Base-by-base conservation (phyloP, 1,140 invertebrate species). In the Bombus balteatus region DNA sequence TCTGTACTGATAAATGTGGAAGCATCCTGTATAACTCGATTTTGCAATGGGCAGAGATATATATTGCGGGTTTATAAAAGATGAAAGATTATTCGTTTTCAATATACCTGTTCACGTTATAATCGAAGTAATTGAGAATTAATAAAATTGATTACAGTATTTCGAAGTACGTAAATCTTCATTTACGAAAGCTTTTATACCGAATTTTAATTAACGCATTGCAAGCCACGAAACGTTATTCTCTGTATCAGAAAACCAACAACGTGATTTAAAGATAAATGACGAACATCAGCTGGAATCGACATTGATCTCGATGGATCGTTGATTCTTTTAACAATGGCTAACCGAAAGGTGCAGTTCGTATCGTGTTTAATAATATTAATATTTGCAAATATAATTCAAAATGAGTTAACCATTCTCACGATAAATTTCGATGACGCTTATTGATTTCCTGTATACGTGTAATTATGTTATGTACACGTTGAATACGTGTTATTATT, bases 211-310 rank as follows among this genome's bases (percentile, higher is more conserved):
- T 32, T 47, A 74, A 74, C 18, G 6, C 32, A 25, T 74, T 18
- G 41, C 9, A 9, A 62, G 22, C 18, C 72, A 3, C 39, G 4
- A 47, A 41, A 47, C 18, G 41, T 53, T 39, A 5, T 39, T 28
- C 28, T 12, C 6, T 3, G 47, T 13, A 22, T 28, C 5, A 39
- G 37, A 22, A 53, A 22, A 53, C 18, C 5, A 8, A 22, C 47
- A 22, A 53, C 18, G 28, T 37, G 47, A 59, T 59, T 57, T 25
- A 41, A 68, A 76, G 34, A 34, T 10, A 68, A 76, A 83, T 57
- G 37, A 37, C 25, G 47, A 75, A 53, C 25, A 71, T 32, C 25
- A 53, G 89, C 86, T 89, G 76, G 32, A 80, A 76, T 83, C 76
- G 34, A 59, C 72, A 70, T 89, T 81, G 70, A 73, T 34, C 39